A percentile compares a stretch with the other conserved stretches of the same genome.
phyloP scores from a whole-genome alignment of 2,797 vertebrate genomes.

The Tympanoctomys barrerae region DNA sequence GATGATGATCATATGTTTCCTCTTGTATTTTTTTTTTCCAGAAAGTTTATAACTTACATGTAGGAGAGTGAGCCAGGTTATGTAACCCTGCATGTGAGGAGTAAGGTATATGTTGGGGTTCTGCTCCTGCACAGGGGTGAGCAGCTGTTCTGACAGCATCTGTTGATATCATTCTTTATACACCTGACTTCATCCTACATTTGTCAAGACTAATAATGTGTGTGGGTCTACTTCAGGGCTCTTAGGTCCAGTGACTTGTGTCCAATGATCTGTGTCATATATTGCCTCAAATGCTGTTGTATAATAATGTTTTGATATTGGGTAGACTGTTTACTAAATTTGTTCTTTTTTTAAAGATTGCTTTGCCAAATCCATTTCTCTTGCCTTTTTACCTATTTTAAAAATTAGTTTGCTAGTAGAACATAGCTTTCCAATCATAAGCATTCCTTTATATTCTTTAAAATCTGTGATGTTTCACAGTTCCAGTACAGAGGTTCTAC shows the following conservation, averaged over 20 bases:
- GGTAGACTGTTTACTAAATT: no score
- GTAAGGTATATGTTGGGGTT: background rate
- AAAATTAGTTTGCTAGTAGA: background rate
- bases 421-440: background rate
- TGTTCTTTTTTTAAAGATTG: background rate
- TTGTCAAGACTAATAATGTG: background rate
- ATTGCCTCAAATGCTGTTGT: background rate
- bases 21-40: background rate
- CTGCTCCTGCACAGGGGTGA: accelerated
- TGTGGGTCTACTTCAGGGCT: background rate
- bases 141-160: accelerated
- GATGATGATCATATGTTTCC: background rate
- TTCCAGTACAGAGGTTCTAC: background rate
- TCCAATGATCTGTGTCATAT: background rate
- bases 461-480: background rate
- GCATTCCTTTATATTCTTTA: background rate
- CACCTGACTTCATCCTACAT: background rate
- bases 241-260: no score
- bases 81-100: no score
- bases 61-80: background rate
- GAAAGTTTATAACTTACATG: background rate
- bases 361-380: background rate
- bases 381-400: background rate
- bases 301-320: background rate
- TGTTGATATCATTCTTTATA: background rate